Base-by-base conservation (phyloP, 2,113 vertebrate genomes). In the Aix galericulata region DNA sequence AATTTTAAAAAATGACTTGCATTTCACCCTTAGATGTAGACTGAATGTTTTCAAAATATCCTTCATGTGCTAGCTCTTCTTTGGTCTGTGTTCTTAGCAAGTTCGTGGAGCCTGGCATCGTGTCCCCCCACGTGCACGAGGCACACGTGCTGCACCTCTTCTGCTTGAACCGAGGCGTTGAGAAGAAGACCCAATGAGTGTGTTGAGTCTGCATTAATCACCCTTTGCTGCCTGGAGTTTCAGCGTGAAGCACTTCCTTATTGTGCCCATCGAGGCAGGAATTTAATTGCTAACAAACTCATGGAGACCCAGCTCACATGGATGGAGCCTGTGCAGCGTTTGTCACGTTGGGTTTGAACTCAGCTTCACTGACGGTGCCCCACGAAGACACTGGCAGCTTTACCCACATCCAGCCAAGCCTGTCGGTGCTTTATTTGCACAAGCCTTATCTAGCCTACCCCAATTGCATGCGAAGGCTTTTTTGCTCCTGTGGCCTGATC, bases 241-340 rank as follows among this genome's bases (percentile, higher is more conserved):
- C 29, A 2, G 60, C 71, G 18, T 1, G 0, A 68, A 56, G 9
- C 1, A 0, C n/a, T 92, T 38, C 46, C 73, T 81, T 81, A 91
- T 93, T 91, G 74, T 1, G 4, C 79, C 76, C 68, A 80, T 94
- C 76, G 91, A 46, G 46, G 86, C 79, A 81, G 64, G 18, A 81
- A 56, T 21, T 88, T 80, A 86, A 77, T 81, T 75, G 92, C 72
- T 93, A 92, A 91, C 91, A 94, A 88, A 83, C 80, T 90, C 15
- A 0, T 92, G 77, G 86, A 94, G 94, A 94, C 88, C 66, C 27
- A 34, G 66, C 90, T 96, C 80, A 1, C 64, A 60, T 1, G 0
- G 68, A 71, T 48, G 72, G 13, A 88, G 80, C 77, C 86, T 64
- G 9, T 53, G 63, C 79, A 88, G 71, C 25, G 0, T 16, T 53